Evolutionary conservation across 2,797 vertebrate species (phyloP), one percentile per base, ranked within the genome.

Genomic region (Microcaecilia unicolor): DNA sequence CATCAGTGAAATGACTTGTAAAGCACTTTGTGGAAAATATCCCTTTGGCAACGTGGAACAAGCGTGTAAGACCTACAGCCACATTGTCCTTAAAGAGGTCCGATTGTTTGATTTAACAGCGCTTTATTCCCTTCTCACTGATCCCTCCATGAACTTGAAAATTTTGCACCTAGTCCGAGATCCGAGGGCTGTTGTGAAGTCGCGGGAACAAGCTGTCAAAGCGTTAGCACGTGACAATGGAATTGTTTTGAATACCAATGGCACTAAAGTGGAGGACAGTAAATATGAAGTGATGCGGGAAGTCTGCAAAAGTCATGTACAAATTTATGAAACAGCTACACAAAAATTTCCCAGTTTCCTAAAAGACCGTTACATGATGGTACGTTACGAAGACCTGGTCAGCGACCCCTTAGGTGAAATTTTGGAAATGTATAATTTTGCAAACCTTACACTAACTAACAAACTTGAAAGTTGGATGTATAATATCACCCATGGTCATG

Each of bases 131-230:
- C 87, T 98, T 29, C 70, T 98, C 18, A 76, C 36, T 1, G 94
- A 98, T 65, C 87, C 88, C 0, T 64, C 51, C 1, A 50, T 98
- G 15, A 83, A 93, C 35, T 77, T 98, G 39, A 89, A 75, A 54
- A 87, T 98, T 20, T 77, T 98, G 51, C 94, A 98, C 59, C 64
- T 98, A 40, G 86, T 98, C 10, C 85, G 95, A 2, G 95, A 98
- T 48, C 95, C 93, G 0, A 75, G 95, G 10, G 95, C 85, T 0
- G 92, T 98, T 0, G 29, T 85, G 23, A 78, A 82, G 21, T 98
- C 95, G 0, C 69, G 86, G 1, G 88, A 93, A 34, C 67, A 76
- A 22, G 71, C 89, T 0, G 55, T 67, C 15, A 68, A 52, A 20
- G 75, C 86, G 0, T 67, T 97, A 9, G 31, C 44, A 0, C 60